These are phyloP conservation scores for Drosophila miranda DNA, from an alignment of 1,140 invertebrate species.

Conservation along the genomic window DNA sequence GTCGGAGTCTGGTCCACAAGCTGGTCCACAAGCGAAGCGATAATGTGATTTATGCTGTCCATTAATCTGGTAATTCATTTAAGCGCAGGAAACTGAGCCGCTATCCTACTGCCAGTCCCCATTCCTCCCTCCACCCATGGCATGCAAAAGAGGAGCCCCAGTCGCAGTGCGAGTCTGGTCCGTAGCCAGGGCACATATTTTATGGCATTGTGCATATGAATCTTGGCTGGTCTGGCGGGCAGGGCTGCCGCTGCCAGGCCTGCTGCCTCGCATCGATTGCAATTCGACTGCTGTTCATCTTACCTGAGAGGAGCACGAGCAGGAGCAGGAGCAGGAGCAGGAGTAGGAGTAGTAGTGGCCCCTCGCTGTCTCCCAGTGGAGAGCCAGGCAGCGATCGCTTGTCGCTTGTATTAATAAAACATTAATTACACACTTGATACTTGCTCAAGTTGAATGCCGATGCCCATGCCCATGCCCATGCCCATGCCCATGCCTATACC, in stretches of 20 bases:
- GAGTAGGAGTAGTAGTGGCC: slow-evolving; percentile 1
- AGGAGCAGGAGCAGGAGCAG: background rate
- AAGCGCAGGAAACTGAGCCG: slow-evolving; percentile 74
- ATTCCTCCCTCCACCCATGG: background rate
- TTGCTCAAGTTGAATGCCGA: slow-evolving; percentile 34
- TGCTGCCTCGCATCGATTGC: slow-evolving; percentile 73
- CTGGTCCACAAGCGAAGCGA: slow-evolving; percentile 78
- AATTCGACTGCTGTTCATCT: slow-evolving; percentile 82
- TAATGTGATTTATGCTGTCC: slow-evolving; percentile 82
- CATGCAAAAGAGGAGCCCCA: slow-evolving; percentile 6
- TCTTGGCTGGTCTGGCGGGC: slow-evolving; percentile 41
- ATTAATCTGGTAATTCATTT: slow-evolving; percentile 83
- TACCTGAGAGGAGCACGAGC: slow-evolving; percentile 6
- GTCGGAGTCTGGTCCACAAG: background rate
- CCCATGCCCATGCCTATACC: too few species aligned
- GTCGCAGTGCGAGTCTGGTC: background rate
- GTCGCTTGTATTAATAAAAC: slow-evolving; percentile 82
- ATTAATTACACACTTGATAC: slow-evolving; percentile 82
- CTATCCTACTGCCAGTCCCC: slow-evolving; percentile 20
- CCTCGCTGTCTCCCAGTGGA: slow-evolving; percentile 42
- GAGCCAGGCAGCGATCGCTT: slow-evolving; percentile 74
- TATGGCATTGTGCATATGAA: slow-evolving; percentile 80
- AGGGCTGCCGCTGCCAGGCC: slow-evolving; percentile 5
- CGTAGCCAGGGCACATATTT: slow-evolving; percentile 58
- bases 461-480: background rate